Percentiles rank a stretch among this genome's conserved stretches.
These are phyloP conservation scores for Amphiprion percula DNA, from an alignment of 2,113 vertebrate species.

Conservation along the genomic window DNA sequence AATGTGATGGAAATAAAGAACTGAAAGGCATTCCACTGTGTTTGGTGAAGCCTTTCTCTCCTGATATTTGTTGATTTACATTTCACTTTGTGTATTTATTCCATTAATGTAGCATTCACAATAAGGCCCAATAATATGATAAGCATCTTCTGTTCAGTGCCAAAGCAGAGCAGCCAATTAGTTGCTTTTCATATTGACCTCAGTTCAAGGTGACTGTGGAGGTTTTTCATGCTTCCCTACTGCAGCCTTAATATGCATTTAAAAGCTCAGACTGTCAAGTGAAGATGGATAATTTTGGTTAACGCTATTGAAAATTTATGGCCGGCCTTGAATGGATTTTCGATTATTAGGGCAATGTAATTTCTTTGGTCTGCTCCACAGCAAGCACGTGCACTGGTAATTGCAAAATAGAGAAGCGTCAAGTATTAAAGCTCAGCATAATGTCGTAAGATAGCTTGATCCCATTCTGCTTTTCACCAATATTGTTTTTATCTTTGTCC, in stretches of 20 bases:
- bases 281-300: conserved; percentile 33
- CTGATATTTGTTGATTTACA: conserved; percentile 23
- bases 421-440: too few relatives aligned
- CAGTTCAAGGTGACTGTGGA: conserved; percentile 66
- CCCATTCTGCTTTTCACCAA: too few relatives aligned
- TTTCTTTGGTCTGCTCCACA: conserved; percentile 22
- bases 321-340: conserved; percentile 25
- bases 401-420: not conserved
- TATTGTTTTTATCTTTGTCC: too few relatives aligned
- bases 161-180: conserved; percentile 22
- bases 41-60: not conserved
- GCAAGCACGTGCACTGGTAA: conserved; percentile 19
- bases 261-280: conserved; percentile 22
- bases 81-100: conserved; percentile 27
- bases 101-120: conserved; percentile 13
- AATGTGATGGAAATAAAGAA: conserved; percentile 3
- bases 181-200: conserved; percentile 51
- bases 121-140: conserved; percentile 26
- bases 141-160: conserved; percentile 25
- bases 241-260: conserved; percentile 16
- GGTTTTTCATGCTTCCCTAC: not conserved
- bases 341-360: conserved; percentile 11
- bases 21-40: not conserved
- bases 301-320: conserved; percentile 27
- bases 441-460: too few relatives aligned